Conservation (phyloP, 1,140 invertebrate genomes). For the Cataglyphis hispanica region DNA sequence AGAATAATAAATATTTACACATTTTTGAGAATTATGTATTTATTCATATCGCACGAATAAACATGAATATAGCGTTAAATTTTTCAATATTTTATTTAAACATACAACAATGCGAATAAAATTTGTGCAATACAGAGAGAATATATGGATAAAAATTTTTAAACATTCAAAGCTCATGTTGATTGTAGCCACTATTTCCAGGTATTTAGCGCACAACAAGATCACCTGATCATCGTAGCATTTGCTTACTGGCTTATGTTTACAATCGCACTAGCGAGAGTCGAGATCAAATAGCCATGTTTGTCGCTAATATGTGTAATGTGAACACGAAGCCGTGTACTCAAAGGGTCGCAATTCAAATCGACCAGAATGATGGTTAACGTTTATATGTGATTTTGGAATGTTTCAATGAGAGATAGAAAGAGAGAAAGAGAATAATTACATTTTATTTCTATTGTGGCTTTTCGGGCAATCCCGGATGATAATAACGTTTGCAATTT, state of each 20-base stretch:
- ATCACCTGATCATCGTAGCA: conserved; percentile 57
- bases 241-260: conserved; percentile 63
- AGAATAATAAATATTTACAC: background rate
- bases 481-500: background rate
- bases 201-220: conserved; percentile 52
- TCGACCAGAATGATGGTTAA: conserved; percentile 56
- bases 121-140: background rate
- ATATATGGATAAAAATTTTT: background rate
- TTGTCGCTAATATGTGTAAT: conserved; percentile 61
- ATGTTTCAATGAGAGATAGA: background rate
- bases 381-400: conserved; percentile 38
- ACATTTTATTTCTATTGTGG: conserved; percentile 22
- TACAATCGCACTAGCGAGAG: conserved; percentile 62
- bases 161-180: background rate
- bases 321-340: conserved; percentile 60
- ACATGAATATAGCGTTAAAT: background rate
- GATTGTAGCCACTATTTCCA: conserved; percentile 17
- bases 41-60: background rate
- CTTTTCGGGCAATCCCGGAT: background rate
- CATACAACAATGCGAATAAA: background rate
- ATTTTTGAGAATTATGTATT: background rate
- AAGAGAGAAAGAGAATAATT: background rate
- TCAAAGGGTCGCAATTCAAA: conserved; percentile 62
- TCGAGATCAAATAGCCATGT: conserved; percentile 62
- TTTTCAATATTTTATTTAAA: background rate